Percentiles rank a stretch among this genome's conserved stretches.
Evolutionary conservation across 2,113 vertebrate species (phyloP).

Genomic region (Nyctereutes procyonoides): DNA sequence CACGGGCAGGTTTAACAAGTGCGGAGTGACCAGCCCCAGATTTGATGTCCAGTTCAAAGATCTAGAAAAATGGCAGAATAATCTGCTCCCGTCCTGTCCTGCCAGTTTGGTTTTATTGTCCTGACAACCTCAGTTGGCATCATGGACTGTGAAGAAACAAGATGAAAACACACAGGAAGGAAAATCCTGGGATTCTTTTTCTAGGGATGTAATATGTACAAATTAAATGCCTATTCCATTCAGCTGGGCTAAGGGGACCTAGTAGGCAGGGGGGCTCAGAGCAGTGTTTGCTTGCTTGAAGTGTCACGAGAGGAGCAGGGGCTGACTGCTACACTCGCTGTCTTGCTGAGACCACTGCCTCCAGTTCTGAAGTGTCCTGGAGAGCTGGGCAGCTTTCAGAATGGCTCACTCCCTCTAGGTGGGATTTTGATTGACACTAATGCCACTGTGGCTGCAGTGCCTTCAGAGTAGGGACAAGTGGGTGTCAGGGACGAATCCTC

Average conservation of each 20-base stretch:
- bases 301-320: fast-evolving
- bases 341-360: fast-evolving
- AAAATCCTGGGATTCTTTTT: not conserved
- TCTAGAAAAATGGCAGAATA: not conserved
- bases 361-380: not conserved
- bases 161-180: not conserved
- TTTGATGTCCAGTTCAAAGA: not conserved
- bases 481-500: no score
- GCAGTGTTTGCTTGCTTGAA: not conserved
- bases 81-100: no score
- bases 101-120: not conserved
- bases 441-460: fast-evolving
- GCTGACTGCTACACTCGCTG: not conserved
- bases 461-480: not conserved
- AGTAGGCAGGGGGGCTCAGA: not conserved
- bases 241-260: not conserved
- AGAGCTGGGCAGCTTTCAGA: not conserved
- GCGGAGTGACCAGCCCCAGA: not conserved
- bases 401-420: not conserved
- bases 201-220: not conserved
- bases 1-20: not conserved
- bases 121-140: not conserved
- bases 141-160: not conserved
- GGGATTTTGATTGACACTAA: not conserved
- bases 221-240: not conserved